phyloP scores from a whole-genome alignment of 2,113 vertebrate species.

The Heteronetta atricapilla region DNA sequence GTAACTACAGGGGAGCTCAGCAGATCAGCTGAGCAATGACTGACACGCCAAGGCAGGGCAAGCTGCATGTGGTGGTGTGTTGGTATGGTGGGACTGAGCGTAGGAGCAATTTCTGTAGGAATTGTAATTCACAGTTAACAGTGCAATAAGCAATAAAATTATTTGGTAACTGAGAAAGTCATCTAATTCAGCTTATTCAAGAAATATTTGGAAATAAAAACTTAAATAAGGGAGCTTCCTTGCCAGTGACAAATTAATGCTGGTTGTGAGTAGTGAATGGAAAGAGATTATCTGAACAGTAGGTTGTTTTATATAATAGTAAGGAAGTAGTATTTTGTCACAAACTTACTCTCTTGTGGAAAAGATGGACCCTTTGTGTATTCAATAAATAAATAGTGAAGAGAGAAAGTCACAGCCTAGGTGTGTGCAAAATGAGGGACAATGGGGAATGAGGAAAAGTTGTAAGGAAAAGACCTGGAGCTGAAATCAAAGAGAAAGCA shows the following conservation, averaged over 20 bases:
- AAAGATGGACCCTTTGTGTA: background rate
- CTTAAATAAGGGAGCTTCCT: background rate
- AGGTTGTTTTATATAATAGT: background rate
- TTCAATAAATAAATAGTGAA: too few relatives aligned
- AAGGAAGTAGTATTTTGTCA: background rate
- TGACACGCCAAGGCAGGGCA: accelerated
- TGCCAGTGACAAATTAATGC: background rate
- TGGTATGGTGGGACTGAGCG: too few relatives aligned
- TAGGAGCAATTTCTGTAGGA: background rate
- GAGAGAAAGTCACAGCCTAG: background rate
- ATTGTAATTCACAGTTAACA: background rate
- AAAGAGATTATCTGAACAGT: background rate
- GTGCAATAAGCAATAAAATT: background rate
- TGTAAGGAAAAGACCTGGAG: background rate
- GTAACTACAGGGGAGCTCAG: accelerated
- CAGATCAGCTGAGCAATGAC: accelerated
- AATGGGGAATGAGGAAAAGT: background rate
- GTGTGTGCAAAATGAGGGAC: background rate
- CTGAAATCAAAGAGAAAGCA: background rate
- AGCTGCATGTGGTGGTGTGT: background rate
- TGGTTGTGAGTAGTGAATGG: background rate
- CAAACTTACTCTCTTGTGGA: background rate
- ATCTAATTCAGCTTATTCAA: background rate
- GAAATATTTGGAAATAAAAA: background rate
- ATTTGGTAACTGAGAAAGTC: background rate